A percentile compares a stretch with the other conserved stretches of the same genome.
phyloP scores from a whole-genome alignment of 2,888 invertebrate species.

The Chromoteleia sp. region DNA sequence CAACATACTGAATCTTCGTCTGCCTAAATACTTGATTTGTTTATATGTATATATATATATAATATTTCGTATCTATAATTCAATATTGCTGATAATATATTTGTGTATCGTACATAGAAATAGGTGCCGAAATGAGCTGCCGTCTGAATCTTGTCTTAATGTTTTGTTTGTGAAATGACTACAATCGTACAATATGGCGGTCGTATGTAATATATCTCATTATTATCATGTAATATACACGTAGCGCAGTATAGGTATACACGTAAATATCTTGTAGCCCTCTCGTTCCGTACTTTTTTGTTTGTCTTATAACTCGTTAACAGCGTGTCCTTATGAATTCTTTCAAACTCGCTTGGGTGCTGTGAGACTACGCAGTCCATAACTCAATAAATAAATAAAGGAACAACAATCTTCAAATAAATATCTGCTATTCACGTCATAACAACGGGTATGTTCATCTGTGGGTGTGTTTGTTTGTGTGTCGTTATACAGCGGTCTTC shows the following conservation, averaged over 20 bases:
- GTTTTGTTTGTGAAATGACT: slow-evolving; percentile 68
- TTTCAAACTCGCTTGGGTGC: slow-evolving; percentile 65
- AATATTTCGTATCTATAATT: slow-evolving; percentile 70
- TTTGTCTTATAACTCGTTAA: slow-evolving; percentile 31
- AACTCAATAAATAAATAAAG: slow-evolving; percentile 83
- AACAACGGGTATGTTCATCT: slow-evolving; percentile 30
- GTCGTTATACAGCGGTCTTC: slow-evolving; percentile 63
- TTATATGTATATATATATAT: slow-evolving; percentile 60
- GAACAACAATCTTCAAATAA: slow-evolving; percentile 81
- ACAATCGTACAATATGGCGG: slow-evolving; percentile 73
- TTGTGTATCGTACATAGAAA: slow-evolving; percentile 81
- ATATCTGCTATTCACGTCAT: slow-evolving; percentile 59
- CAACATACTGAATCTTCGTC: slow-evolving; percentile 69
- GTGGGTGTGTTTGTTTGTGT: slow-evolving; percentile 45
- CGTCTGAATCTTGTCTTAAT: slow-evolving; percentile 68
- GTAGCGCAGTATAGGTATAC: slow-evolving; percentile 71
- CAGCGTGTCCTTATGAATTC: slow-evolving; percentile 46
- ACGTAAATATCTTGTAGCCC: slow-evolving; percentile 69
- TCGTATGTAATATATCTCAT: slow-evolving; percentile 65
- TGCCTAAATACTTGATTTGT: slow-evolving; percentile 62
- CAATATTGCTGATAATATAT: slow-evolving; percentile 76
- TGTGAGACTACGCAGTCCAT: slow-evolving; percentile 73
- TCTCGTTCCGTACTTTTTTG: slow-evolving; percentile 28
- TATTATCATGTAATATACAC: slow-evolving; percentile 66
- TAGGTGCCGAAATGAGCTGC: slow-evolving; percentile 82